phyloP scores from a whole-genome alignment of 2,888 invertebrate genomes.

The Leptinotarsa rubiginosa region DNA sequence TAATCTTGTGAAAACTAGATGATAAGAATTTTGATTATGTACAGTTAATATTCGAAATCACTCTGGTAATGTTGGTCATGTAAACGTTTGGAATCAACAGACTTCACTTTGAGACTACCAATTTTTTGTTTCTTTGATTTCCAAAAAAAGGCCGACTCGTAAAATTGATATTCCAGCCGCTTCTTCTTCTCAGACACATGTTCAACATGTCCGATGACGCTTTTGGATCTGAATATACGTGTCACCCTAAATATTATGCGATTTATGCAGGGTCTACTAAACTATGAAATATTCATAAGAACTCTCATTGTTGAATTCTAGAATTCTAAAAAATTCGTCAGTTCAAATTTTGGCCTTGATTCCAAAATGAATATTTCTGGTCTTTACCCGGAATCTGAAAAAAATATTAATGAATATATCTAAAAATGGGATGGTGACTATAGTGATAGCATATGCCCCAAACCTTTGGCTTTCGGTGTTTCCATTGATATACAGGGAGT shows the following conservation, averaged over 20 bases:
- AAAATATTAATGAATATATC: too few species aligned
- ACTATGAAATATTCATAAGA: neutral
- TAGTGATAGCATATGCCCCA: too few species aligned
- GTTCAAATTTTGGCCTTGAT: too few species aligned
- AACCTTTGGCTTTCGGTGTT: too few species aligned
- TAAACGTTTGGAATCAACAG: conserved; percentile 20
- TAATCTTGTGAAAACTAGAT: neutral
- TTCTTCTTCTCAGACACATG: conserved; percentile 9
- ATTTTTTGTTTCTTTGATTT: conserved; percentile 15
- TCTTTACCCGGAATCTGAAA: too few species aligned
- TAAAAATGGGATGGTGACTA: too few species aligned
- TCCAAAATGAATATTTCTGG: too few species aligned
- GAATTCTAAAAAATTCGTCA: too few species aligned
- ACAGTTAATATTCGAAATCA: conserved; percentile 3
- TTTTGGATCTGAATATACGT: conserved; percentile 14
- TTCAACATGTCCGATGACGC: conserved; percentile 16
- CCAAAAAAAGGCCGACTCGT: conserved; percentile 17
- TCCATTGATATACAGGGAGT: too few species aligned
- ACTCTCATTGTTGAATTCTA: too few species aligned
- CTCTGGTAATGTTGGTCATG: conserved; percentile 8
- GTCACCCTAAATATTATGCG: neutral
- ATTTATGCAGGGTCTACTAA: neutral
- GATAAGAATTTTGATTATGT: neutral
- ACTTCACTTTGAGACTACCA: conserved; percentile 7
- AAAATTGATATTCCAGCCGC: conserved; percentile 10